Evolutionary conservation across 2,113 vertebrate species (phyloP), one percentile per base, ranked within the genome.

Genomic region (Eurypyga helias): DNA sequence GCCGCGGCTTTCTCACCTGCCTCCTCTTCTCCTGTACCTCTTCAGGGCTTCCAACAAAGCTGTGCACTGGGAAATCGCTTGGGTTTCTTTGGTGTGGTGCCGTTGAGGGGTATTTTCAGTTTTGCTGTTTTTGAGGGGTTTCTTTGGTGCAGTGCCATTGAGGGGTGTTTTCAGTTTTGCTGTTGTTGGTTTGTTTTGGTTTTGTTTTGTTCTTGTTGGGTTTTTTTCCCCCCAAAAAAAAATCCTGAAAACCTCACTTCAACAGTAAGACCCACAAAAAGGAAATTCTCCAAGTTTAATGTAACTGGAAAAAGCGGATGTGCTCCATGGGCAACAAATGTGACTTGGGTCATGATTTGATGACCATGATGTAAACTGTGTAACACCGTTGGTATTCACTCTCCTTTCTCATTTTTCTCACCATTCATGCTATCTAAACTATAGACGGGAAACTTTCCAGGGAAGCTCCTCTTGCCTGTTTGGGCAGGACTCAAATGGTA

Each of bases 11-110:
- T 82, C 81, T 64, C 49, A 72, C 45, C 38, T 26, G 12, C 43
- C 65, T 83, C 7, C 4, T 65, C 29, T 83, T 77, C 75, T 81
- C 43, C 4, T 28, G 49, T 13, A 49, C 10, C 75, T 76, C 49
- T 57, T 72, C 12, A 66, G 64, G 15, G 26, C 51, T 73, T 65
- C 41, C 73, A 14, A 81, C 7, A 12, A 81, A 92, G 38, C 64
- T 51, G 41, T 0, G 0, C 7, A 11, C 25, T 12, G 17, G 17
- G 29, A 29, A 86, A 71, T 48, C 2, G 0, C 51, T 77, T 71
- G 33, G 7, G 0, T 2, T 43, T 76, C 62, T 61, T 4, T 45
- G 41, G 41, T 41, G 9, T 41, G 41, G 41, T 41, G 41, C 10
- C 12, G 41, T 41, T 41, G 41, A 41, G 41, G 41, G 41, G 9